phyloP scores from a whole-genome alignment of 2,113 vertebrate species.

The Blennius ocellaris region DNA sequence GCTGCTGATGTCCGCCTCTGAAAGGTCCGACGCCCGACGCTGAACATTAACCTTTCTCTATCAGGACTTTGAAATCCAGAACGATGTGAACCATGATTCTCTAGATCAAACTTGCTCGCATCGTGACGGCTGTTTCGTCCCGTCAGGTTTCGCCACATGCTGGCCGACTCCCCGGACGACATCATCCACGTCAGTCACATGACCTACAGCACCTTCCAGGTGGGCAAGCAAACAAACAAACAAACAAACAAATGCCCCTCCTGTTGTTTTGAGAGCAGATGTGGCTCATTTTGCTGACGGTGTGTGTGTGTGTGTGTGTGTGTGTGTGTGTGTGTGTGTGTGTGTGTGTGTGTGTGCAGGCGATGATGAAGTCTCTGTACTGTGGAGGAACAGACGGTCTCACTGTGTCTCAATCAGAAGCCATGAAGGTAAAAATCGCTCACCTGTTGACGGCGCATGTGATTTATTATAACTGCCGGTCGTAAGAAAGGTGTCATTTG shows the following conservation, averaged over 20 bases:
- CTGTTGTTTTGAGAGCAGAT: background rate
- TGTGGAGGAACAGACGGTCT: conserved; percentile 90
- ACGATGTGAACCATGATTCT: too few species aligned
- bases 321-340: conserved; percentile 33
- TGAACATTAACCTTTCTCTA: too few species aligned
- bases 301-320: background rate
- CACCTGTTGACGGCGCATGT: too few species aligned
- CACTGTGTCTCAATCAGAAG: conserved; percentile 83
- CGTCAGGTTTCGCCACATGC: conserved; percentile 88
- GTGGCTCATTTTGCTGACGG: background rate
- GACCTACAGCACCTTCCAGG: conserved; percentile 93
- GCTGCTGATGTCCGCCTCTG: conserved; percentile 93
- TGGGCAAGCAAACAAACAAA: conserved; percentile 32
- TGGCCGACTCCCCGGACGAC: conserved; percentile 82
- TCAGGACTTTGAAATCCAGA: too few species aligned
- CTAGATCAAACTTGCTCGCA: too few species aligned
- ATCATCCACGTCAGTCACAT: conserved; percentile 90
- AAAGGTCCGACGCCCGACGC: conserved; percentile 81
- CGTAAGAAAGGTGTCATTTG: too few species aligned
- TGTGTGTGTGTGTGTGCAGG: conserved; percentile 75
- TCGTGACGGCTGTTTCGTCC: background rate
- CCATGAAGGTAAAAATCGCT: conserved; percentile 87
- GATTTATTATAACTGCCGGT: too few species aligned
- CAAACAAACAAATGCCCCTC: too few species aligned
- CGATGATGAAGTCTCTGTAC: conserved; percentile 95